Evolutionary conservation across 2,888 invertebrate species (phyloP).

Genomic region (Thereva unica): DNA sequence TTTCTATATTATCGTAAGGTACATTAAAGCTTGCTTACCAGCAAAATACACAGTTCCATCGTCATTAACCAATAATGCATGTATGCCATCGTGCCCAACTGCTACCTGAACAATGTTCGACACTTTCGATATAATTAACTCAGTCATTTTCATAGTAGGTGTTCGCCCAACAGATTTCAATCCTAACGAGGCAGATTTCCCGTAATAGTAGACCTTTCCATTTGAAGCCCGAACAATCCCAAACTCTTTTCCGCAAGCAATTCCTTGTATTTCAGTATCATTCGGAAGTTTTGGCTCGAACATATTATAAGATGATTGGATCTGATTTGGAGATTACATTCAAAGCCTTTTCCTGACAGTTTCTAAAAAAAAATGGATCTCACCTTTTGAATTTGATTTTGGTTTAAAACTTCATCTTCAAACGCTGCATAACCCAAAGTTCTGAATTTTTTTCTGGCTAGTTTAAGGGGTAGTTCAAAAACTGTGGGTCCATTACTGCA

Average conservation of each 20-base stretch:
- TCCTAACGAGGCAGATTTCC: conserved; percentile 84
- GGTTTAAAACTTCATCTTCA: conserved; percentile 66
- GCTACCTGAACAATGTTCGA: conserved; percentile 78
- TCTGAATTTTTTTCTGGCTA: conserved; percentile 79
- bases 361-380: background rate
- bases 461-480: conserved; percentile 71
- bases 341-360: background rate
- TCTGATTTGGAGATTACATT: conserved; percentile 50
- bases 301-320: conserved; percentile 62
- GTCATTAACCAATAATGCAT: conserved; percentile 88
- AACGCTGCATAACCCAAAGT: conserved; percentile 73
- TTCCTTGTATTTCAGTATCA: conserved; percentile 78
- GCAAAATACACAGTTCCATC: conserved; percentile 88
- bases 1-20: conserved; percentile 41
- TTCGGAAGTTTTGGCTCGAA: conserved; percentile 65
- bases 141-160: conserved; percentile 59
- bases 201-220: conserved; percentile 87
- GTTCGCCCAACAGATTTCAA: conserved; percentile 66
- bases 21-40: conserved; percentile 50
- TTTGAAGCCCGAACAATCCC: conserved; percentile 79
- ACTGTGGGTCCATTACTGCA: conserved; percentile 57
- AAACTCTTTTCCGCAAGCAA: conserved; percentile 89
- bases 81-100: conserved; percentile 91
- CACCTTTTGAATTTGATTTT: conserved; percentile 56
- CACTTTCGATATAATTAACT: conserved; percentile 69